Base-by-base conservation (phyloP, 2,797 vertebrate species). In the Dendrocincla fuliginosa region DNA sequence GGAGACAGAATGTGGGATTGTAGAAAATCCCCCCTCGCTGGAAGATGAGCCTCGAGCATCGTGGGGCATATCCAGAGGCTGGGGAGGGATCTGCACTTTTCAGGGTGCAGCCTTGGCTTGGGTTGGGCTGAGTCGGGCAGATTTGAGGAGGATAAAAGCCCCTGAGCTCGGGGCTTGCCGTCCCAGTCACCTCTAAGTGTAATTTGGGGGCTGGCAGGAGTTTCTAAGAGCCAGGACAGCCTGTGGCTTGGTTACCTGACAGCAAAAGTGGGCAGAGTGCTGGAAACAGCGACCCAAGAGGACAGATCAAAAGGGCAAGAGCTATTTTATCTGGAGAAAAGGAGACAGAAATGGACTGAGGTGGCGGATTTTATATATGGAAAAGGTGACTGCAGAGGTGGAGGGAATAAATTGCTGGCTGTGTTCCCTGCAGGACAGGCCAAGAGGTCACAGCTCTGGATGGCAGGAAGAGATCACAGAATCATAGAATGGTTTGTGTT, bases 291-390 rank as follows among this genome's bases (percentile, higher is more conserved):
- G 7, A 75, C 84, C 84, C 59, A 53, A 0, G 3, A 57, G 81
- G 47, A 64, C 57, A 67, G 63, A 83, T 82, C 53, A 70, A 46
- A 95, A 52, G 47, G 33, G 37, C 47, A 63, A 71, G 71, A 89
- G 76, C 57, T 86, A 6, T 89, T 93, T 91, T 68, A 24, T 88
- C 61, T 28, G 67, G 19, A 69, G 79, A 41, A 69, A 27, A 80
- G 64, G 59, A 82, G 55, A 39, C n/a, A 85, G 84, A 69, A 88
- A 69, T 7, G 57, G 39, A 35, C 33, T 4, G 16, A 0, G 2
- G 70, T 16, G 59, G 60, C 65, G 82, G 76, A 57, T 46, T 70
- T 70, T 44, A 57, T 41, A 7, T 42, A 67, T 0, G 3, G 73
- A 64, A 83, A 67, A 93, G 67, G 88, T 74, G 77, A 83, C 47